Evolutionary conservation across 2,797 vertebrate species (phyloP).

Genomic region (Bradypodion pumilum): DNA sequence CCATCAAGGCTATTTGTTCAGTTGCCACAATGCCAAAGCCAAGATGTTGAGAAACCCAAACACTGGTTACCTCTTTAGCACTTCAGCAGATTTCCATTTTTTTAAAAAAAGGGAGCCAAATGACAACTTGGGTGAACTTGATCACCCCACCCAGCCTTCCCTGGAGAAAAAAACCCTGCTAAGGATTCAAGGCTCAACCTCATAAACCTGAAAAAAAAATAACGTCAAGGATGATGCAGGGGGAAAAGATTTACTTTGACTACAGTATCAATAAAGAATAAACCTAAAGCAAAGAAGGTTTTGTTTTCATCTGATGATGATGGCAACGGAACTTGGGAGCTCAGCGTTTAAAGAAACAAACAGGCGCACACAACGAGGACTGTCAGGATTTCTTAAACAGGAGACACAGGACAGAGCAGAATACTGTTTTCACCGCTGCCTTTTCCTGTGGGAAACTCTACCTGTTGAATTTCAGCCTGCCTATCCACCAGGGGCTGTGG

Average conservation of each 20-base stretch:
- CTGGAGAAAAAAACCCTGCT: not conserved
- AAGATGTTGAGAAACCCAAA: not conserved
- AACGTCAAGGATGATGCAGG: no score
- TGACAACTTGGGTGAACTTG: not conserved
- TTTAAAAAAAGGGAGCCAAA: no score
- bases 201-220: slow-evolving; percentile 22
- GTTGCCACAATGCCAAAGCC: slow-evolving; percentile 41
- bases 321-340: not conserved
- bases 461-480: not conserved
- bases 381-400: no score
- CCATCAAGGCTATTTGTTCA: not conserved
- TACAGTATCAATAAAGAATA: no score
- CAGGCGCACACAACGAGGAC: fast-evolving
- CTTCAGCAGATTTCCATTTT: no score
- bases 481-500: no score
- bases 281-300: no score
- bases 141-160: not conserved
- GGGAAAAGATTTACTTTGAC: no score
- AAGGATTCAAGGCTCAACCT: not conserved
- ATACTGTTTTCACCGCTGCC: not conserved
- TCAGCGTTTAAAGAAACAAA: not conserved
- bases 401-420: not conserved
- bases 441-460: not conserved
- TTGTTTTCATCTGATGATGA: no score
- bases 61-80: not conserved